Percentiles rank a stretch among this genome's conserved stretches.
phyloP scores from a whole-genome alignment of 92 coral and sea anemone species.

The Bergia puertoricense region DNA sequence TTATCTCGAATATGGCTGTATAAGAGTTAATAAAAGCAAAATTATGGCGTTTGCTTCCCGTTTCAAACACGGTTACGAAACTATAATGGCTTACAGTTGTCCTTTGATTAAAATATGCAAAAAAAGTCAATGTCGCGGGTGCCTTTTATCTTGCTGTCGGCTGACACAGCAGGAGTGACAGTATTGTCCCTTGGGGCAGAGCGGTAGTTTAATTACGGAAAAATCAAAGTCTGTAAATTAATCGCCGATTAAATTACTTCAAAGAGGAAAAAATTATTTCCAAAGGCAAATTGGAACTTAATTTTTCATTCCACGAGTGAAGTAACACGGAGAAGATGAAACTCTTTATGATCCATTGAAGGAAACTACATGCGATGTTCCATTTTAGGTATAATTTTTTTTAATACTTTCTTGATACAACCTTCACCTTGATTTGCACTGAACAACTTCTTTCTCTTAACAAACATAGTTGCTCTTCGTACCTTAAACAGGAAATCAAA shows the following conservation, averaged over 20 bases:
- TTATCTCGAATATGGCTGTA: not conserved
- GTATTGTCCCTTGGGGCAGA: not conserved
- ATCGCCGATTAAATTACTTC: conserved; percentile 30
- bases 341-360: not conserved
- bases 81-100: not conserved
- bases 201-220: conserved; percentile 26
- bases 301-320: conserved; percentile 20
- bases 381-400: not conserved
- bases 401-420: not conserved
- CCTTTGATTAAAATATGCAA: not conserved
- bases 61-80: not conserved
- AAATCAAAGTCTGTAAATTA: conserved; percentile 10
- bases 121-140: conserved; percentile 2
- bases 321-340: not conserved
- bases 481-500: not conserved
- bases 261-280: conserved; percentile 34
- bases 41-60: not conserved
- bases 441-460: not conserved
- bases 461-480: not conserved
- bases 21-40: not conserved
- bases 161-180: not conserved
- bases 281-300: not conserved
- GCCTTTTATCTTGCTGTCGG: conserved; percentile 11
- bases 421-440: not conserved
- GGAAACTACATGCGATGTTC: too few species aligned